Conservation (phyloP, 1,140 invertebrate species). For the Temnothorax longispinosus region DNA sequence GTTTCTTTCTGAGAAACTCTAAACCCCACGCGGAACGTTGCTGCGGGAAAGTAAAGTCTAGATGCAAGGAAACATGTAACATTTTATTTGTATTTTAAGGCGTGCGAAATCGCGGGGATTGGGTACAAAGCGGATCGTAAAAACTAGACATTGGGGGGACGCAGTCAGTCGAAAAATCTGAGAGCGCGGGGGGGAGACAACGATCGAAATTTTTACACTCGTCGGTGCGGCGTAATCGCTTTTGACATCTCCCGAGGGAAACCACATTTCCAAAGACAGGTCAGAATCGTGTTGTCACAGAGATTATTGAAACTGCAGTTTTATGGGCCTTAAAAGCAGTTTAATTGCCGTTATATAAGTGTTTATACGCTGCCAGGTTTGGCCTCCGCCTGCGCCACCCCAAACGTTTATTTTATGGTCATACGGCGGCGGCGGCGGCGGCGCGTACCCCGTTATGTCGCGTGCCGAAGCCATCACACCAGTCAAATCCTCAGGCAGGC, state of each 20-base stretch:
- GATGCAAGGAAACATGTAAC: neutral
- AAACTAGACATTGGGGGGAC: constrained; percentile 8
- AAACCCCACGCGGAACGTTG: neutral
- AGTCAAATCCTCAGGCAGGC: constrained; percentile 74
- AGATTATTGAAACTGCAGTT: constrained; percentile 87
- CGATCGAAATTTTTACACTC: constrained; percentile 31
- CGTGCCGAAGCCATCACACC: constrained; percentile 82
- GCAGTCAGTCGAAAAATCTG: constrained; percentile 32
- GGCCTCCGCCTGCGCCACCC: constrained; percentile 83
- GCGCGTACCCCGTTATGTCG: constrained; percentile 83
- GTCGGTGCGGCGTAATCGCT: constrained; percentile 2
- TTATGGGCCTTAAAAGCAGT: constrained; percentile 86
- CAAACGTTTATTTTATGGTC: constrained; percentile 86
- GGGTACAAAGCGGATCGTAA: constrained; percentile 17
- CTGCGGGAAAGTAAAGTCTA: neutral
- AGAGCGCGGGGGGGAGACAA: no score
- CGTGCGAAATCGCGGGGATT: neutral
- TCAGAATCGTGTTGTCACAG: constrained; percentile 85
- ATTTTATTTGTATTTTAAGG: neutral
- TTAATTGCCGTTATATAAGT: constrained; percentile 87
- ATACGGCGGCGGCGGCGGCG: constrained; percentile 77
- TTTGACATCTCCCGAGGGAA: constrained; percentile 57
- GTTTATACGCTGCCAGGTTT: constrained; percentile 85
- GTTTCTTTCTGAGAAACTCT: neutral
- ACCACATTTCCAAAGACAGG: constrained; percentile 75